Evolutionary conservation across 1,140 invertebrate species (phyloP).

Genomic region (Sycophila sp.): DNA sequence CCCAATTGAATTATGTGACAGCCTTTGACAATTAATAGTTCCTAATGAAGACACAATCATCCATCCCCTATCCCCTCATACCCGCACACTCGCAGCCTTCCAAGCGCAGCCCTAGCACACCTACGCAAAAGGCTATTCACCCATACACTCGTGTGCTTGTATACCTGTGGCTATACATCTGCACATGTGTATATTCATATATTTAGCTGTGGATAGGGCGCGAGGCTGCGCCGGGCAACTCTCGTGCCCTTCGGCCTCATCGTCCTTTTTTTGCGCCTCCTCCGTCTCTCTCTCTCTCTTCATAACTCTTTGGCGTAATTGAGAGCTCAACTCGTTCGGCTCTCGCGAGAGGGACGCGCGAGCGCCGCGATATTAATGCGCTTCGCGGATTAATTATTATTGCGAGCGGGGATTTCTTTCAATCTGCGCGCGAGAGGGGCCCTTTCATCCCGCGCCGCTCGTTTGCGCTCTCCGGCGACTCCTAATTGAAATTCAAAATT

Average conservation of each 20-base stretch:
- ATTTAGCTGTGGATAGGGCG: too few species aligned
- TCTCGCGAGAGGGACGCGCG: constrained; percentile 28
- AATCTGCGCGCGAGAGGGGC: constrained; percentile 54
- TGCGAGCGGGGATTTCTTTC: constrained; percentile 62
- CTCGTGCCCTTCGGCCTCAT: constrained; percentile 31
- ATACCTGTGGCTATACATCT: not conserved
- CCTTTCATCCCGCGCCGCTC: constrained; percentile 53
- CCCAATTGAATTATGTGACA: constrained; percentile 56
- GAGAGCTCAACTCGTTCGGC: constrained; percentile 60
- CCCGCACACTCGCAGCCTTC: not conserved
- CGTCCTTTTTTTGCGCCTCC: constrained; percentile 36
- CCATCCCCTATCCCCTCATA: too few species aligned
- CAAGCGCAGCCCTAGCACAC: not conserved
- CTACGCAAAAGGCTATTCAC: too few species aligned
- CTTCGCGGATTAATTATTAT: constrained; percentile 64
- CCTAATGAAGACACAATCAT: constrained; percentile 62
- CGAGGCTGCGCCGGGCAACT: not conserved
- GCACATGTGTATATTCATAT: too few species aligned
- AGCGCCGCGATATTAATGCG: constrained; percentile 45
- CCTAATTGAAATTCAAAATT: constrained; percentile 6
- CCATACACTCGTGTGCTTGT: too few species aligned
- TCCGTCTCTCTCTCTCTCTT: not conserved
- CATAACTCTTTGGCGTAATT: constrained; percentile 64
- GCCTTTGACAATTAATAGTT: constrained; percentile 61
- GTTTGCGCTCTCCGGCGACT: not conserved